Percentiles rank a stretch among this genome's conserved stretches.
phyloP scores from a whole-genome alignment of 2,888 invertebrate genomes.

The Caenorhabditis sp. region DNA sequence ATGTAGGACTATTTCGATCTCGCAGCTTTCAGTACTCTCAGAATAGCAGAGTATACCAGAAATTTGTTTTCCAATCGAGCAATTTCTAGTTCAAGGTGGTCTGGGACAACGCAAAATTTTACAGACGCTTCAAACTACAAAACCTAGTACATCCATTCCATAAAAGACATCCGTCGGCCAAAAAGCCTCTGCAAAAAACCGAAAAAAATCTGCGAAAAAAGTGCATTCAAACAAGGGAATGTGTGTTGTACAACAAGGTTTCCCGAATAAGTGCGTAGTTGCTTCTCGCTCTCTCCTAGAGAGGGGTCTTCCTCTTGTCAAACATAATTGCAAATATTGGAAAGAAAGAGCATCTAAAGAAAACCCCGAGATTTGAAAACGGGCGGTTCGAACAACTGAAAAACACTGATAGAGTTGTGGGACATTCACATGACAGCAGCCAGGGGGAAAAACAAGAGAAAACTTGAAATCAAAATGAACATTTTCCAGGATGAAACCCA shows the following conservation, averaged over 20 bases:
- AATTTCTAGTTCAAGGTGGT: no score
- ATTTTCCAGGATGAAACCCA: neutral
- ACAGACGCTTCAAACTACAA: no score
- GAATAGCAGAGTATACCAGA: no score
- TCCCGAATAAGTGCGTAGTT: constrained; percentile 54
- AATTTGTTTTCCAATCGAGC: no score
- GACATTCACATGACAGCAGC: no score
- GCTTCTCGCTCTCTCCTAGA: constrained; percentile 40
- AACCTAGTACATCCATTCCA: neutral
- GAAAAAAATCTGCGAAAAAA: constrained; percentile 29
- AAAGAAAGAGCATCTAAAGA: neutral
- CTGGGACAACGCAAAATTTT: no score
- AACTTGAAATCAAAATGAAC: neutral
- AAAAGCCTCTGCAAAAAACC: neutral
- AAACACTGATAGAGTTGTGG: neutral
- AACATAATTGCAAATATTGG: constrained; percentile 17
- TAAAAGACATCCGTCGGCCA: neutral
- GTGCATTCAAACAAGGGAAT: constrained; percentile 42
- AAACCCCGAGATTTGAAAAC: constrained; percentile 3
- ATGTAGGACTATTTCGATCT: no score
- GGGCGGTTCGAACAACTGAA: constrained; percentile 8
- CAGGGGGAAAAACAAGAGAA: neutral
- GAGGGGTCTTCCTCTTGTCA: constrained; percentile 5
- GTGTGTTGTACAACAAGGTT: constrained; percentile 31
- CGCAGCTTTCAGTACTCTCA: no score